phyloP scores from a whole-genome alignment of 2,797 vertebrate genomes.

The Heliangelus exortis region DNA sequence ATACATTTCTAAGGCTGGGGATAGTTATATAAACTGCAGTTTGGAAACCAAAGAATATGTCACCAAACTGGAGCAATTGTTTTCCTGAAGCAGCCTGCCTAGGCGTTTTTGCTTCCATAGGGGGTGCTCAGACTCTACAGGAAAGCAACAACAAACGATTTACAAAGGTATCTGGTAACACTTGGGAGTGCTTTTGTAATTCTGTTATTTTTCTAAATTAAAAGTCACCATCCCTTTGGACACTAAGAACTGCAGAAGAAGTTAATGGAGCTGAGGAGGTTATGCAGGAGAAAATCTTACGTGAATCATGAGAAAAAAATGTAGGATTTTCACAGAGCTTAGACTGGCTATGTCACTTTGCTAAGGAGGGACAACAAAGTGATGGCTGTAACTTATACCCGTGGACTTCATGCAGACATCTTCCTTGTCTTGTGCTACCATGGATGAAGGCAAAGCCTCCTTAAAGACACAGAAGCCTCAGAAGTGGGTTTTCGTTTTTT shows the following conservation, averaged over 20 bases:
- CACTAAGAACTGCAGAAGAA: neutral
- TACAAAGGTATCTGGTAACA: neutral
- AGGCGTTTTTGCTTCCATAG: neutral
- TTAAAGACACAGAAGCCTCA: neutral
- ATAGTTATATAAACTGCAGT: neutral
- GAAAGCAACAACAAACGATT: rapidly evolving
- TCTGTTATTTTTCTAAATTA: neutral
- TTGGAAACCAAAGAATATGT: neutral
- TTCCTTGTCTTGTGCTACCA: neutral
- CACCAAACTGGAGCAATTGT: too few species aligned
- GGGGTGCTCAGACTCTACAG: neutral
- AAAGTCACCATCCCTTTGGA: neutral
- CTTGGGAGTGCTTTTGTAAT: neutral
- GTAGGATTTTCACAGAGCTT: neutral
- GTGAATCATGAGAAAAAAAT: neutral
- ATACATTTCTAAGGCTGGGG: neutral
- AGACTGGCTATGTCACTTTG: neutral
- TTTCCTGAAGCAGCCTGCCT: neutral
- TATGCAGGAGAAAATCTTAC: neutral
- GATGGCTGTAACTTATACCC: rapidly evolving
- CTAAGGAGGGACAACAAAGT: neutral
- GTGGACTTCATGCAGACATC: neutral
- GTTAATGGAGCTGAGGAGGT: neutral
- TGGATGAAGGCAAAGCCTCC: neutral
- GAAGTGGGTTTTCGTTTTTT: neutral